Evolutionary conservation across 1,140 invertebrate genomes (phyloP), one percentile per base, ranked within the genome.

Genomic region (Cephus cinctus): DNA sequence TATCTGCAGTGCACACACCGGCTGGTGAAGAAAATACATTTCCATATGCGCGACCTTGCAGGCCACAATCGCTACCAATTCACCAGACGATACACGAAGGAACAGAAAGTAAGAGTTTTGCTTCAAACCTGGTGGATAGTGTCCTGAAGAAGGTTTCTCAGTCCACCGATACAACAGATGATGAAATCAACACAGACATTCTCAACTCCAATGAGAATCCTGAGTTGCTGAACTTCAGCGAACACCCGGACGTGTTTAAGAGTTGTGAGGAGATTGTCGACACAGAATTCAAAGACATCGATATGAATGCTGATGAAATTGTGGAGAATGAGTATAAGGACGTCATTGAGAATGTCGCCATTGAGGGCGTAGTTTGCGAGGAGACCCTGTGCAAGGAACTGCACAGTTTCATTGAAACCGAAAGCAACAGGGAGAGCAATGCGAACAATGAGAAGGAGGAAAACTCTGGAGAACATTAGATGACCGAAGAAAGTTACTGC

Each of bases 1-100:
- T 90, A 47, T 78, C 83, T 11, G 87, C 87, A 1, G 85, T 89
- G 4, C 80, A 85, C 57, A 88, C 86, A 1, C 87, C 87, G 3
- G 70, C 72, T 3, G 72, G 72, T 1, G 72, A 75, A 36, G 72
- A 72, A 14, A 69, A 75, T 45, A 65, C 64, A 16, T 75, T 75
- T 49, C 72, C 71, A 1, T 75, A 72, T 15, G 56, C 50, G 3
- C 60, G 64, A 39, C 57, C 71, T 11, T 52, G 56, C 35, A 59
- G 72, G 55, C 72, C 72, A 19, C 72, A 75, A 45, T 72, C 67
- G 6, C 50, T 75, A 8, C 59, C 72, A 0, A 75, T 75, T 47
- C 67, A 69, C 48, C 71, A 69, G 48, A 75, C 71, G 0, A 72
- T 73, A 43, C 72, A 73, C 18, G 72, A 75, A 41, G 64, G 60